These are phyloP conservation scores for Eristalis tenax DNA, from an alignment of 2,888 invertebrate species.

Conservation along the genomic window DNA sequence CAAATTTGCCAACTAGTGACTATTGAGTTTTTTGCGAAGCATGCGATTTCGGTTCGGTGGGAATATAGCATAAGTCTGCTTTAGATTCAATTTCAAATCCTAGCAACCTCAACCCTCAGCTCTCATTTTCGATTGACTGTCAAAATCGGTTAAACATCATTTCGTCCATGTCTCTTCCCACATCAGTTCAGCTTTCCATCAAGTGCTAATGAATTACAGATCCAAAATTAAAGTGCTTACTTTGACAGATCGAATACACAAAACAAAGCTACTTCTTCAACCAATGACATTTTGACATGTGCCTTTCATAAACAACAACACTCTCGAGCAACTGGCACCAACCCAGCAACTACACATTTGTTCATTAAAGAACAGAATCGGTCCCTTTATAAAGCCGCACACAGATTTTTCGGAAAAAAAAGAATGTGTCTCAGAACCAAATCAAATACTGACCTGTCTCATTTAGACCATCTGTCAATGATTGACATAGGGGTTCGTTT, in stretches of 20 bases:
- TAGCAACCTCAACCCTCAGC: no score
- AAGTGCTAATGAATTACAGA: not conserved
- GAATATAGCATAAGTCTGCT: no score
- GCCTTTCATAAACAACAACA: not conserved
- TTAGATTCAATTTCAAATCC: no score
- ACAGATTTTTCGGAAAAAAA: not conserved
- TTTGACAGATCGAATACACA: not conserved
- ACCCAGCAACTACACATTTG: not conserved
- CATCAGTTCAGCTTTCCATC: not conserved
- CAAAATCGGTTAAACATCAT: not conserved
- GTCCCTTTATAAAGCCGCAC: not conserved
- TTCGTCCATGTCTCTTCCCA: not conserved
- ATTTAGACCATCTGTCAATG: not conserved
- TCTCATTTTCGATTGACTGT: not conserved
- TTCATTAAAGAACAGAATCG: not conserved
- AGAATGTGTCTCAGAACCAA: not conserved
- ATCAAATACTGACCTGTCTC: not conserved
- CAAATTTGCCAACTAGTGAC: no score
- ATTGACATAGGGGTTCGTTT: not conserved
- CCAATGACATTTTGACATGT: not conserved
- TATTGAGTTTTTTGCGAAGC: no score
- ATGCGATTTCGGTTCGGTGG: no score
- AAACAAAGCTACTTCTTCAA: not conserved
- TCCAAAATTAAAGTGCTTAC: not conserved
- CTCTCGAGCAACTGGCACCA: not conserved